Conservation (phyloP, 2,888 invertebrate genomes). For the Fabriciana adippe region DNA sequence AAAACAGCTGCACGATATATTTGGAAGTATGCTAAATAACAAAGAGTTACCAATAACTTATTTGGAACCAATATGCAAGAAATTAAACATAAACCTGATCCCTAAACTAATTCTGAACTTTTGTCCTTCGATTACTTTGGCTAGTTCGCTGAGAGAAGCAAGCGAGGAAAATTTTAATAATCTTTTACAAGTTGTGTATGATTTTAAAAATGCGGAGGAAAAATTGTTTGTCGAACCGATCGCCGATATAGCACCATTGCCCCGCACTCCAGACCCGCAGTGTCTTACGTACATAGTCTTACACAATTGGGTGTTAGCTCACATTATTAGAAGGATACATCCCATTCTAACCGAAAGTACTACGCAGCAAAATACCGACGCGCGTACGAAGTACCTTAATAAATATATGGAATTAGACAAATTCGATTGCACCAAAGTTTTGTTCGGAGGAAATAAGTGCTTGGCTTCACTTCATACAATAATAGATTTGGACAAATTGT, state of each 20-base stretch:
- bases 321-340: constrained; percentile 85
- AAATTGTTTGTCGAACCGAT: constrained; percentile 75
- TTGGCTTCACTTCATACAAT: constrained; percentile 83
- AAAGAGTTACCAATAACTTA: constrained; percentile 85
- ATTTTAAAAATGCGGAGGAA: constrained; percentile 71
- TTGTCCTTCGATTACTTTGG: constrained; percentile 84
- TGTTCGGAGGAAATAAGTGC: constrained; percentile 82
- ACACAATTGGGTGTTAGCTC: constrained; percentile 86
- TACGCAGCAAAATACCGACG: constrained; percentile 77
- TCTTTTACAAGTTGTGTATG: constrained; percentile 67
- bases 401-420: constrained; percentile 82
- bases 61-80: constrained; percentile 86
- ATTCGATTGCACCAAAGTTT: constrained; percentile 75
- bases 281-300: constrained; percentile 84
- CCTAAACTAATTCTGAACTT: constrained; percentile 88
- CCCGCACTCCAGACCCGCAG: constrained; percentile 74
- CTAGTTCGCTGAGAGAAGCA: constrained; percentile 65
- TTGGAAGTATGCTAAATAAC: constrained; percentile 86
- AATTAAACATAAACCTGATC: constrained; percentile 87
- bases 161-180: constrained; percentile 67
- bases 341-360: constrained; percentile 74
- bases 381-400: constrained; percentile 82
- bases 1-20: constrained; percentile 81
- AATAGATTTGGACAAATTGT: constrained; percentile 77
- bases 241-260: constrained; percentile 68